phyloP scores from a whole-genome alignment of 2,888 invertebrate genomes.

The Lasioglossum figueresi region DNA sequence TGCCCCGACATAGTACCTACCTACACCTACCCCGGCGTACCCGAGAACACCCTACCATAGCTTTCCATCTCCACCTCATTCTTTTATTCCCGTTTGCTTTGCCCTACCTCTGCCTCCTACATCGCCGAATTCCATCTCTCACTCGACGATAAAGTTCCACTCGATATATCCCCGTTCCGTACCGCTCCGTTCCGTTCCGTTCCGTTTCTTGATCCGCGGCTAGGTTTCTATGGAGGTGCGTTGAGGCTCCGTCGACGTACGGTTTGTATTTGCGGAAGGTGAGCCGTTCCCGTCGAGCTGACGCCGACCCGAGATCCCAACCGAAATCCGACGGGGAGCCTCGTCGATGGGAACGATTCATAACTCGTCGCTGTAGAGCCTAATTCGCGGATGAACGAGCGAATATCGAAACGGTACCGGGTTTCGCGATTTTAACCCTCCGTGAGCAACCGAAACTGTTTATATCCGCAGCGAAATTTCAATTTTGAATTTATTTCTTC shows the following conservation, averaged over 20 bases:
- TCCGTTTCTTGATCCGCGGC: conserved; percentile 33
- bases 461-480: too few relatives aligned
- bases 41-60: conserved; percentile 53
- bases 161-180: conserved; percentile 59
- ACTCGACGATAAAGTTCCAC: conserved; percentile 61
- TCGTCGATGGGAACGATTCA: background rate
- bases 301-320: background rate
- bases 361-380: background rate
- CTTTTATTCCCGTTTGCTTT: conserved; percentile 60
- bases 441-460: too few relatives aligned
- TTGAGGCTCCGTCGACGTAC: conserved; percentile 23
- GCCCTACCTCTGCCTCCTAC: conserved; percentile 29
- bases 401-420: background rate
- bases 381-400: background rate
- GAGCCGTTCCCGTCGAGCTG: background rate
- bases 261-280: conserved; percentile 35
- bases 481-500: too few relatives aligned
- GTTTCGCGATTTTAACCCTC: background rate
- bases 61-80: conserved; percentile 61
- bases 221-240: background rate
- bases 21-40: conserved; percentile 66
- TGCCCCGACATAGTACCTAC: conserved; percentile 77
- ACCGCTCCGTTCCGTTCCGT: background rate
- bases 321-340: background rate
- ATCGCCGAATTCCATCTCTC: conserved; percentile 64